Percentiles rank a stretch among this genome's conserved stretches.
phyloP scores from a whole-genome alignment of 2,113 vertebrate genomes.

The Platycercus adscitus region DNA sequence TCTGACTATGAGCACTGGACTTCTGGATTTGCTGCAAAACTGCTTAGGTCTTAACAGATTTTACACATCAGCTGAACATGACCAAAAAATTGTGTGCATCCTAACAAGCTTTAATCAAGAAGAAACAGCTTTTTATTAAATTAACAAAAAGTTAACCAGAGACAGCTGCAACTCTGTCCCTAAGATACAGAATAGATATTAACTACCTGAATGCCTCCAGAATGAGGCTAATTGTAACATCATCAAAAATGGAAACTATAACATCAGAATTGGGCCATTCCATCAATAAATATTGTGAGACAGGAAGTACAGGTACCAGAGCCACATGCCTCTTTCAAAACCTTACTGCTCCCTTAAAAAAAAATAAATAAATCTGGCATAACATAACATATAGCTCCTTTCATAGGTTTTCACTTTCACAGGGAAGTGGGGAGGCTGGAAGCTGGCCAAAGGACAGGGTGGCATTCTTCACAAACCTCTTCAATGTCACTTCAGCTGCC shows the following conservation, averaged over 20 bases:
- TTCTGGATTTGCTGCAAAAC: background rate
- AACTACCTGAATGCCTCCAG: background rate
- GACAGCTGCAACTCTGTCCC: background rate
- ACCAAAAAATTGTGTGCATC: background rate
- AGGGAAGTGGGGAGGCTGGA: background rate
- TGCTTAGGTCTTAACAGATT: background rate
- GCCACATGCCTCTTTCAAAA: background rate
- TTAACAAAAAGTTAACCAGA: background rate
- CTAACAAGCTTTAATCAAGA: background rate
- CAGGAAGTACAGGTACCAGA: background rate
- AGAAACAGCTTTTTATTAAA: background rate
- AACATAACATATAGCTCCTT: background rate
- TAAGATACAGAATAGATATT: background rate
- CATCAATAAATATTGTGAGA: background rate
- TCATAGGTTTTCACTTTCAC: background rate
- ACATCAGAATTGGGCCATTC: background rate
- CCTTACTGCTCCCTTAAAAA: background rate
- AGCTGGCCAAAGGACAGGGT: background rate
- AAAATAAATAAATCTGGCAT: too few relatives aligned
- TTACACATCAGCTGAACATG: background rate
- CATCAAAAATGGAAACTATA: background rate
- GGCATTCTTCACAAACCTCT: conserved; percentile 2
- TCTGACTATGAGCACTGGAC: background rate
- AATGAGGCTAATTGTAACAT: background rate
- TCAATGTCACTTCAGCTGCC: background rate